Evolutionary conservation across 2,888 invertebrate species (phyloP), one percentile per base, ranked within the genome.

Genomic region (Polyommatus iphigenia): DNA sequence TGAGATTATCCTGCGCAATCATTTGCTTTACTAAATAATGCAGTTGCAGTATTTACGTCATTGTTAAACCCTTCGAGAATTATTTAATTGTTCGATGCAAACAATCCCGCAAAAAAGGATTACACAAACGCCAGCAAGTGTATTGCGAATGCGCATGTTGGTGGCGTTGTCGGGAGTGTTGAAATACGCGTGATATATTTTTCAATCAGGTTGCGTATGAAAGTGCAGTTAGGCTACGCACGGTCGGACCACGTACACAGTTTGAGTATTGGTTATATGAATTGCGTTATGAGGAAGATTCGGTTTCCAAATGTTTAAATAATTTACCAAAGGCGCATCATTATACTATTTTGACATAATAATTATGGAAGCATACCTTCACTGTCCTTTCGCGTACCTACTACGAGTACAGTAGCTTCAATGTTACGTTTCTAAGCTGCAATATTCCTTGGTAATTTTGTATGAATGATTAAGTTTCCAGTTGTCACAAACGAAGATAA

Each of bases 171-270:
- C 46, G 72, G 76, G 78, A 83, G 83, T 92, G 91, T 85, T 84
- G 92, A 90, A 91, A 92, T 85, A 80, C 77, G 83, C 92, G 92
- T 91, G 92, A 89, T 90, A 85, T 86, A 88, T 87, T 88, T 92
- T 89, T 88, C 85, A 91, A 92, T 89, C 84, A 85, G 82, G 84
- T 81, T 80, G 80, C 81, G 79, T 90, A 90, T 91, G 91, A 92
- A 92, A 92, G 91, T 88, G 82, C 79, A 79, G 77, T 73, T 76
- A 50, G 79, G 71, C 67, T 67, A 32, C 67, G 67, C 15, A 13
- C 67, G 10, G 10, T 46, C 24, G 24, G 13, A 62, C 62, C 4
- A 62, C 13, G 18, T 54, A 46, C 46, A 46, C 46, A 46, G 46
- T 46, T 46, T 46, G 46, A 46, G 10, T 46, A 10, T 46, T 10